Evolutionary conservation across 2,113 vertebrate species (phyloP), one percentile per base, ranked within the genome.

Genomic region (Nothocercus julius): DNA sequence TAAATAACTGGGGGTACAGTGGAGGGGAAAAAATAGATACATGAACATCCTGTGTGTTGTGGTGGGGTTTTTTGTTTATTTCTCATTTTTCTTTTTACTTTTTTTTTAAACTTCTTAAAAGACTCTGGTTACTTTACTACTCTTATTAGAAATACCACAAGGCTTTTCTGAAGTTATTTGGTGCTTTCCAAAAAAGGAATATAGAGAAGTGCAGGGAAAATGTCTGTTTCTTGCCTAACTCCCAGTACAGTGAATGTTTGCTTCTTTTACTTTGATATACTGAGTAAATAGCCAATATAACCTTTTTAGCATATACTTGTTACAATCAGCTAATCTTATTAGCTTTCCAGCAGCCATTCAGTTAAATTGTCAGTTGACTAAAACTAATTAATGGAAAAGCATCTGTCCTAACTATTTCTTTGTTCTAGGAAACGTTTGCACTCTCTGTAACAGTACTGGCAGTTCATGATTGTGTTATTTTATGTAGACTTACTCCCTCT

Each of bases 141-240:
- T 96, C 88, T 92, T 79, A 84, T 40, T 93, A 92, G 24, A 84
- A 90, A 93, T 92, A 93, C 28, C 38, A 69, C 32, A 70, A 53
- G 18, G 51, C 34, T 92, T 93, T 93, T 53, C 66, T 88, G 69
- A 91, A 92, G 62, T 54, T 27, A 49, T 54, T 69, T 80, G 30
- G 4, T 93, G 22, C 34, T 84, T 94, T 93, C 58, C 20, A 85
- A 79, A 59, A 69, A 84, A 53, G 62, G 7, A 69, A 82, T 16
- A 40, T 7, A 73, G 27, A 75, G 53, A 75, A 90, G 32, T 36
- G 8, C n/a, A 89, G 61, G 14, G 44, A 94, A 76, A 90, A 90
- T 45, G 11, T 44, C 79, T 0, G 5, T 27, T 2, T 66, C 44
- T 82, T 32, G 5, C 42, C 34, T 75, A n/a, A 45, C 42, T 73